Conservation (phyloP, 35 echinoderm and acorn worm genomes). For the Ptychodera flava region DNA sequence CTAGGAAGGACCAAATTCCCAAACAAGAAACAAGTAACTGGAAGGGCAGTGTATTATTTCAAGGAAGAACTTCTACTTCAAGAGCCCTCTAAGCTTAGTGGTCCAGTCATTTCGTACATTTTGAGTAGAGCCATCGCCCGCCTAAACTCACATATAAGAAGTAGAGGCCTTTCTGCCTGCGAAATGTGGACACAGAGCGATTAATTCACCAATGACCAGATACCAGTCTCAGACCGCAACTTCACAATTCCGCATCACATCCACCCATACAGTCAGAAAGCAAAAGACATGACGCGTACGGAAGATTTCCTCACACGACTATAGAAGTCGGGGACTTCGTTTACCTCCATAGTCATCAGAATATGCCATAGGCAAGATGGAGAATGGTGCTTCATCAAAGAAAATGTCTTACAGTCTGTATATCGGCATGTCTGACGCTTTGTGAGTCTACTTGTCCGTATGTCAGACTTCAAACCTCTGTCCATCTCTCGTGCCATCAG, state of each 20-base stretch:
- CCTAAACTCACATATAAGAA: constrained; percentile 1
- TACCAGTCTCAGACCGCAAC: not conserved
- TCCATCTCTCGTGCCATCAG: too few relatives aligned
- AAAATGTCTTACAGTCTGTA: too few relatives aligned
- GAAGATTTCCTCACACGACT: not conserved
- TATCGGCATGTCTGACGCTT: too few relatives aligned
- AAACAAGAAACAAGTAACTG: not conserved
- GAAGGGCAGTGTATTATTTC: not conserved
- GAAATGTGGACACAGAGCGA: not conserved
- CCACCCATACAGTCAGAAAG: constrained; percentile 4
- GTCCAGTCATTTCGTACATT: not conserved
- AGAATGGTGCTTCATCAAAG: too few relatives aligned
- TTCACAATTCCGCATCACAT: not conserved
- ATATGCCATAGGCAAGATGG: constrained; percentile 30
- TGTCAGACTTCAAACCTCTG: too few relatives aligned
- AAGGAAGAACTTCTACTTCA: not conserved
- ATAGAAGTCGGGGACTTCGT: constrained; percentile 37
- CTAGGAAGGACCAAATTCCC: not conserved
- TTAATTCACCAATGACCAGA: not conserved
- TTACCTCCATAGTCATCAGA: constrained; percentile 43
- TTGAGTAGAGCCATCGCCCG: not conserved
- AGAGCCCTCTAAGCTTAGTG: not conserved
- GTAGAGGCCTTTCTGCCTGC: not conserved
- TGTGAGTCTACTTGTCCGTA: too few relatives aligned
- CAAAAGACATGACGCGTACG: not conserved